Percentiles rank a stretch among this genome's conserved stretches.
Evolutionary conservation across 2,113 vertebrate species (phyloP).

Genomic region (Eulacestoma nigropectus): DNA sequence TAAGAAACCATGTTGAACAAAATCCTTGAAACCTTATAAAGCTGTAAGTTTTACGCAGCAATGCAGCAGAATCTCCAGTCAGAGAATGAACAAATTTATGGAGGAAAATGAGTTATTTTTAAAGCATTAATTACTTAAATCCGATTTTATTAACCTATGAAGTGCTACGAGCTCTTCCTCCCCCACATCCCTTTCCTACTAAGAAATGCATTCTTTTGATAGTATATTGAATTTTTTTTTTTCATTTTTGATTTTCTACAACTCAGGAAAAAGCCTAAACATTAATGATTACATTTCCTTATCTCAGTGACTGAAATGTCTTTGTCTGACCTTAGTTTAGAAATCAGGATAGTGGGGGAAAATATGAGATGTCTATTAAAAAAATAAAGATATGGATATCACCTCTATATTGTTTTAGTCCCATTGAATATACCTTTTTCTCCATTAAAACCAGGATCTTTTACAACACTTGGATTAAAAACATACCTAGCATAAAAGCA

Average conservation of each 20-base stretch:
- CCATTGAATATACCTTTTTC: background rate
- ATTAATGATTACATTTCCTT: background rate
- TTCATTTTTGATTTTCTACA: background rate
- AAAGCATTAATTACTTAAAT: background rate
- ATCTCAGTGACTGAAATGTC: background rate
- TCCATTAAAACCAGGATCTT: background rate
- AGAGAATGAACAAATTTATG: background rate
- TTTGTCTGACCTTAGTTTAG: background rate
- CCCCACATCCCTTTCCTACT: background rate
- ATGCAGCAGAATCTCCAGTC: background rate
- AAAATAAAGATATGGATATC: background rate
- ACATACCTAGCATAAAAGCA: background rate
- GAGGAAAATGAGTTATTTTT: background rate
- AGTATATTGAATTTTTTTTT: background rate
- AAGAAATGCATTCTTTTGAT: background rate
- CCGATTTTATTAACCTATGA: background rate
- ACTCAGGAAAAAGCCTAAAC: constrained; percentile 14
- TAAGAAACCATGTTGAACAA: background rate
- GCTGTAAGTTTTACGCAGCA: background rate
- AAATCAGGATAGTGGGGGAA: background rate
- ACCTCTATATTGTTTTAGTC: background rate
- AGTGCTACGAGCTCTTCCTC: background rate
- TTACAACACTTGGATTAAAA: background rate
- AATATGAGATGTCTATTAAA: background rate
- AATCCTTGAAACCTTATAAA: background rate